Evolutionary conservation across 2,113 vertebrate genomes (phyloP), one percentile per base, ranked within the genome.

Genomic region (Uropsilus gracilis): DNA sequence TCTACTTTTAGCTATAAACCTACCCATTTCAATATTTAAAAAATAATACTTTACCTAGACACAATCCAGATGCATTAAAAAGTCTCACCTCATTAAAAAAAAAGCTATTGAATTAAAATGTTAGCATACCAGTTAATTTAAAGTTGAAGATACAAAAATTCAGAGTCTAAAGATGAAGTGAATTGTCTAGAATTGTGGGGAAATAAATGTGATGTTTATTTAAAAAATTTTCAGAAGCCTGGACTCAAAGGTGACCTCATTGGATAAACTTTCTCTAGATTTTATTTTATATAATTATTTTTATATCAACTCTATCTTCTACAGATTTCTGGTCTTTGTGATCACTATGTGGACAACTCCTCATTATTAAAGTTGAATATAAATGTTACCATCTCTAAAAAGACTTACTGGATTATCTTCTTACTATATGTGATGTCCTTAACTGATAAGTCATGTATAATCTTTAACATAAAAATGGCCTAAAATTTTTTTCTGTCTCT

Each of bases 401-500:
- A 75, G 7, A 28, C 22, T 77, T 80, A 24, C 53, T 86, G 76
- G 6, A 71, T 5, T 20, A 3, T 1, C 6, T 57, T 42, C 80
- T 53, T 22, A 77, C 34, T 5, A 37, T 4, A 10, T 91, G 37
- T 48, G 91, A 59, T 10, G 13, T 10, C 3, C 2, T 63, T 37
- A 30, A 91, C 44, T 46, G 53, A 4, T 44, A 80, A 24, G 37
- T 42, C 17, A 12, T 48, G 14, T 30, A 71, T 14, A 75, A 24
- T n/a, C 61, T 69, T 81, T 34, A 80, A 2, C 22, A 9, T 18
- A 42, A n/a, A n/a, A n/a, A n/a, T n/a, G n/a, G n/a, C n/a, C n/a
- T n/a, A n/a, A n/a, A n/a, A n/a, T n/a, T n/a, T 64, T 90, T 84
- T 93, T 1, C n/a, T 86, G 86, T 50, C 20, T 77, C 55, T 86